Evolutionary conservation across 2,888 invertebrate species (phyloP).

Genomic region (Limnephilus auricula): DNA sequence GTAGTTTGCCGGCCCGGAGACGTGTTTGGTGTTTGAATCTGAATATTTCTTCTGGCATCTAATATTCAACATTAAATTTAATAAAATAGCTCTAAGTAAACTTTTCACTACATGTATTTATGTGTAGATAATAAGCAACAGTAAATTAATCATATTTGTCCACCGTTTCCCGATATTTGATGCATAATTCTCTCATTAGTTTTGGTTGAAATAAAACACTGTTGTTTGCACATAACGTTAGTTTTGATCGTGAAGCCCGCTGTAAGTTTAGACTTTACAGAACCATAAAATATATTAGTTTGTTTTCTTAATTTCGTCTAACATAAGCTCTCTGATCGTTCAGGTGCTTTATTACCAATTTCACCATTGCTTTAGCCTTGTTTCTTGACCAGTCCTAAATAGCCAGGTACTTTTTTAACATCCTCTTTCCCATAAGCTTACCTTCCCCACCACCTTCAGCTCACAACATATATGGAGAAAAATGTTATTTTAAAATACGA

Average conservation of each 20-base stretch:
- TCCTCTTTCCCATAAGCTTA: too few species aligned
- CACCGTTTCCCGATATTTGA: not conserved
- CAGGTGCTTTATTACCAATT: not conserved
- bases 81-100: not conserved
- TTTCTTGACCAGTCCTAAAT: too few species aligned
- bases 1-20: not conserved
- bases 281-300: not conserved
- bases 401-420: too few species aligned
- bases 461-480: too few species aligned
- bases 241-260: not conserved
- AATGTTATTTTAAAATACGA: too few species aligned
- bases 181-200: not conserved
- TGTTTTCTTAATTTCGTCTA: not conserved
- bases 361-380: too few species aligned
- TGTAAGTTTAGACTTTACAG: not conserved
- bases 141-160: not conserved
- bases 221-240: too few species aligned
- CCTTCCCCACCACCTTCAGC: too few species aligned
- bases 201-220: too few species aligned
- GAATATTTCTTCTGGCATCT: not conserved
- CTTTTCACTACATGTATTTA: not conserved
- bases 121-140: not conserved
- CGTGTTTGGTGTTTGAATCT: slow-evolving; percentile 38
- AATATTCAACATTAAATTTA: not conserved
- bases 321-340: not conserved